These are phyloP conservation scores for Squalus acanthias DNA, from an alignment of 2,797 vertebrate genomes.

Conservation along the genomic window DNA sequence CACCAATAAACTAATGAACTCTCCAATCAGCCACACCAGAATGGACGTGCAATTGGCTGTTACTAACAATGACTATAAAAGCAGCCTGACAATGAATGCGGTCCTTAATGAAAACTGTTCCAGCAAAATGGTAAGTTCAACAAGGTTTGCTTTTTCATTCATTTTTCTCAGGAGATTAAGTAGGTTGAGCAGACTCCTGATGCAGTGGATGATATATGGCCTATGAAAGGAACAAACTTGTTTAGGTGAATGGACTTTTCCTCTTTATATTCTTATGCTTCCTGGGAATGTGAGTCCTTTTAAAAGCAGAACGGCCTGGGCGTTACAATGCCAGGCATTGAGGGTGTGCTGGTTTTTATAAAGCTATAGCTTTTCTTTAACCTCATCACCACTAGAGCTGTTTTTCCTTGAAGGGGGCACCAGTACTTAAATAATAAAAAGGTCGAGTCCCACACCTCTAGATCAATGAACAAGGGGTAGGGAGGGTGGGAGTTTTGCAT, in stretches of 20 bases:
- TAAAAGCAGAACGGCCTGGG: not conserved
- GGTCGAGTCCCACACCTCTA: not conserved
- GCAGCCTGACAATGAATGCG: not conserved
- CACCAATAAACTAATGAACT: not conserved
- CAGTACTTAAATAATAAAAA: not conserved
- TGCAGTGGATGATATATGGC: not conserved
- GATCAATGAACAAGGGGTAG: not conserved
- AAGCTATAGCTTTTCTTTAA: not conserved
- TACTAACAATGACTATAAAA: not conserved
- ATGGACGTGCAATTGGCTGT: not conserved
- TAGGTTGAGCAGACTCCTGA: not conserved
- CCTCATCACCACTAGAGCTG: not conserved
- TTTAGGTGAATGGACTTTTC: not conserved
- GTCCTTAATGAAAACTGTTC: not conserved
- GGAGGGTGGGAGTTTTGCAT: not conserved
- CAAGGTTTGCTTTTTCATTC: not conserved
- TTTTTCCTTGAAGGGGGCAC: not conserved
- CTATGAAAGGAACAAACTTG: not conserved
- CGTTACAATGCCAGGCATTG: not conserved
- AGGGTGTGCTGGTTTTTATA: not conserved
- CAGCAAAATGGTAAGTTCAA: not conserved
- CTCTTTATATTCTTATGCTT: not conserved
- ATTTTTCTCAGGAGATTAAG: not conserved
- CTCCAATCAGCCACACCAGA: not conserved
- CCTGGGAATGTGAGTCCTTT: not conserved